Evolutionary conservation across 2,113 vertebrate species (phyloP).

Genomic region (Mirounga angustirostris): DNA sequence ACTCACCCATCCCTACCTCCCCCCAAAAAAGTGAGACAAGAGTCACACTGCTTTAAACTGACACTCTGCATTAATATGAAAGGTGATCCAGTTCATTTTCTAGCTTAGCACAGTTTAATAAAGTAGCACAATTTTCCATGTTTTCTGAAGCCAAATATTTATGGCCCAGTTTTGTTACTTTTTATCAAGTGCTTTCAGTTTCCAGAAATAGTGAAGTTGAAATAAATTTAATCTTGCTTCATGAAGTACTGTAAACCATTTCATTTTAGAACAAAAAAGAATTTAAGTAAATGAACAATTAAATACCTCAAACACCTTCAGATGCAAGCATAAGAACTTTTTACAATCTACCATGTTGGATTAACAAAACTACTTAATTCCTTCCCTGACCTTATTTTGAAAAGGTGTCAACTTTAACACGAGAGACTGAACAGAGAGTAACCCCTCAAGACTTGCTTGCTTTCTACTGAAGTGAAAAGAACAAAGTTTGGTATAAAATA

Average conservation of each 20-base stretch:
- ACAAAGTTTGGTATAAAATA: constrained; percentile 47
- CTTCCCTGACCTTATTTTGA: constrained; percentile 41
- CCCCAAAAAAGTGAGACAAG: not conserved
- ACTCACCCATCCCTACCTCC: not conserved
- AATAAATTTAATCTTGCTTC: constrained; percentile 48
- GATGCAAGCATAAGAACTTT: constrained; percentile 31
- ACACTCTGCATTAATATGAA: not conserved
- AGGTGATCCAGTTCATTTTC: constrained; percentile 23
- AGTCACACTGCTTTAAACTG: not conserved
- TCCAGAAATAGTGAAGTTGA: constrained; percentile 59
- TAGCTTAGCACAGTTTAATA: not conserved
- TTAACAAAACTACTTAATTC: constrained; percentile 38
- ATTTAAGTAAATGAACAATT: constrained; percentile 33
- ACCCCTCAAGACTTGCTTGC: not conserved
- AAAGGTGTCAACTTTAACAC: constrained; percentile 33
- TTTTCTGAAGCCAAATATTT: constrained; percentile 60
- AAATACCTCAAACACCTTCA: constrained; percentile 25
- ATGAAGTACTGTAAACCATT: constrained; percentile 11
- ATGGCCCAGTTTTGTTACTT: not conserved
- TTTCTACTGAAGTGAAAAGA: constrained; percentile 52
- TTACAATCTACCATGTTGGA: not conserved
- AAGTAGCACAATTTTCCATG: not conserved
- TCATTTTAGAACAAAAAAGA: constrained; percentile 57
- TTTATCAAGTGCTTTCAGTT: constrained; percentile 23
- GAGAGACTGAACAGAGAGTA: not conserved